Percentiles rank a stretch among this genome's conserved stretches.
These are phyloP conservation scores for Cotesia typhae DNA, from an alignment of 1,140 invertebrate species.

Conservation along the genomic window DNA sequence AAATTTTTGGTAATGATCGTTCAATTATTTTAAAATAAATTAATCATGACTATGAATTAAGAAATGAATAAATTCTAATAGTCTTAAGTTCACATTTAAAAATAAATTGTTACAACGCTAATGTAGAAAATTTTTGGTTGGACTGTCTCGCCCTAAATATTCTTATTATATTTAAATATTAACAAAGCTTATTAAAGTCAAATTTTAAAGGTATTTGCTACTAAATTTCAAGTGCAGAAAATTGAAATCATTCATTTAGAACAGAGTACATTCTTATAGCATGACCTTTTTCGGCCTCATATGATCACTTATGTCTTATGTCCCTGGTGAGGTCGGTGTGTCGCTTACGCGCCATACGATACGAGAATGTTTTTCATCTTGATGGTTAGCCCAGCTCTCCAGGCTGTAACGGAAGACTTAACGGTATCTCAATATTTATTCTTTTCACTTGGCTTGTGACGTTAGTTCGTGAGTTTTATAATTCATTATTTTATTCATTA, in stretches of 20 bases:
- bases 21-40: too few species aligned
- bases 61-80: too few species aligned
- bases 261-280: neutral
- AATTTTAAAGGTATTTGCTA: too few species aligned
- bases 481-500: constrained; percentile 28
- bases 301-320: neutral
- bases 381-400: constrained; percentile 48
- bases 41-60: too few species aligned
- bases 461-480: constrained; percentile 18
- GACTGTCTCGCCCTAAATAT: too few species aligned
- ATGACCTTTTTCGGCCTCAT: constrained; percentile 25
- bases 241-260: neutral
- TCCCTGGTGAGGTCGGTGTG: constrained; percentile 11
- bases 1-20: too few species aligned
- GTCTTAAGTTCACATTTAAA: too few species aligned
- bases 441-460: constrained; percentile 49
- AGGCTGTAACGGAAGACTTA: constrained; percentile 65
- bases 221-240: neutral
- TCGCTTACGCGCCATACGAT: constrained; percentile 17
- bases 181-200: too few species aligned
- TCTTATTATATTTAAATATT: too few species aligned
- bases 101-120: too few species aligned
- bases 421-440: constrained; percentile 63
- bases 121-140: too few species aligned
- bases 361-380: constrained; percentile 13